phyloP scores from a whole-genome alignment of 2,113 vertebrate species.

The Pyrgilauda ruficollis region DNA sequence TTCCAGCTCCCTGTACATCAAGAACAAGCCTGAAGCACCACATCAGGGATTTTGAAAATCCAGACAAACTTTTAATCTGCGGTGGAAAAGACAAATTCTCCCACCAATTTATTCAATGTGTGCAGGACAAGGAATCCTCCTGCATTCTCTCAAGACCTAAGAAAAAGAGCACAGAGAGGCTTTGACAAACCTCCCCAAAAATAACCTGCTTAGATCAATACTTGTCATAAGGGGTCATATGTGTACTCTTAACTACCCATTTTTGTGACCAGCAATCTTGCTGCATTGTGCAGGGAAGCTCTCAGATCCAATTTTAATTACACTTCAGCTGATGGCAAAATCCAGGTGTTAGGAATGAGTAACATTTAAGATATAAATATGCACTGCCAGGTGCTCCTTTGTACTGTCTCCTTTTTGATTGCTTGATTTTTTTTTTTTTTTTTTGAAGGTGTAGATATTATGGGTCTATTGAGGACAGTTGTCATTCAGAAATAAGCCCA shows the following conservation, averaged over 20 bases:
- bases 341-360: neutral
- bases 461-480: neutral
- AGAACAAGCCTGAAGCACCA: neutral
- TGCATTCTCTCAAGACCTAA: neutral
- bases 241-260: neutral
- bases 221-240: neutral
- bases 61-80: neutral
- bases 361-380: neutral
- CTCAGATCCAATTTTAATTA: neutral
- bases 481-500: neutral
- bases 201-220: neutral
- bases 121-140: neutral
- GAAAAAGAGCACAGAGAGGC: neutral
- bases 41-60: neutral
- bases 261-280: neutral
- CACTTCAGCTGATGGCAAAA: neutral
- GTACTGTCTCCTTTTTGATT: neutral
- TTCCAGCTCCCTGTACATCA: neutral
- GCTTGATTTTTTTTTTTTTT: neutral
- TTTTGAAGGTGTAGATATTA: neutral
- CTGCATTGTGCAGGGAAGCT: neutral
- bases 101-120: neutral
- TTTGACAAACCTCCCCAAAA: neutral
- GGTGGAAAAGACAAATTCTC: neutral
- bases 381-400: neutral